Evolutionary conservation across 2,113 vertebrate species (phyloP).

Genomic region (Pseudopipra pipra): DNA sequence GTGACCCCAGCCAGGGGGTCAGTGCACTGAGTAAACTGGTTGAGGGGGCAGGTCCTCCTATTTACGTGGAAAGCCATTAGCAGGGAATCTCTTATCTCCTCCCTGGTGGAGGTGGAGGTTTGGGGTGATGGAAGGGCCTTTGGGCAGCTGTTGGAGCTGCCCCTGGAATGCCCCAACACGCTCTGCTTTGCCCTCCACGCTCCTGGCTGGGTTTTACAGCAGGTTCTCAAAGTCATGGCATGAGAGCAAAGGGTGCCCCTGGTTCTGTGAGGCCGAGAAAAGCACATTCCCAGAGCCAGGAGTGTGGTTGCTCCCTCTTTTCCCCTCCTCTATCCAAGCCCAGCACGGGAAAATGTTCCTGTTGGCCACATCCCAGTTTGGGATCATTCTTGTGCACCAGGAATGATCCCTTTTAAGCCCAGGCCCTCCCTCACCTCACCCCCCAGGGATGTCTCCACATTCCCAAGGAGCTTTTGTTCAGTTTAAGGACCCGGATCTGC

Average conservation of each 20-base stretch:
- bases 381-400: neutral
- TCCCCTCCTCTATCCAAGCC: neutral
- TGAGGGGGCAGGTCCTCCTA: neutral
- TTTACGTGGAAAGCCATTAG: constrained; percentile 40
- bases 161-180: neutral
- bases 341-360: neutral
- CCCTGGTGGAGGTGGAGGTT: neutral
- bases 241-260: neutral
- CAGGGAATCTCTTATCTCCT: neutral
- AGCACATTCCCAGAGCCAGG: neutral
- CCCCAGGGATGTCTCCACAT: neutral
- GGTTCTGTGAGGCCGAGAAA: neutral
- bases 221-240: accelerated
- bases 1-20: neutral
- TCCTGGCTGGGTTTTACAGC: neutral
- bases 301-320: neutral
- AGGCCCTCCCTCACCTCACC: neutral
- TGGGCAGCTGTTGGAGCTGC: neutral
- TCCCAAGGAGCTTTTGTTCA: neutral
- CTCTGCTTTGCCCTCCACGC: accelerated
- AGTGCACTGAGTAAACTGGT: neutral
- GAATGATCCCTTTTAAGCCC: neutral
- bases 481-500: neutral
- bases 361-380: neutral
- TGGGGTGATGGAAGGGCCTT: neutral